Conservation (phyloP, 2,113 vertebrate genomes). For the Oreocharis arfaki region DNA sequence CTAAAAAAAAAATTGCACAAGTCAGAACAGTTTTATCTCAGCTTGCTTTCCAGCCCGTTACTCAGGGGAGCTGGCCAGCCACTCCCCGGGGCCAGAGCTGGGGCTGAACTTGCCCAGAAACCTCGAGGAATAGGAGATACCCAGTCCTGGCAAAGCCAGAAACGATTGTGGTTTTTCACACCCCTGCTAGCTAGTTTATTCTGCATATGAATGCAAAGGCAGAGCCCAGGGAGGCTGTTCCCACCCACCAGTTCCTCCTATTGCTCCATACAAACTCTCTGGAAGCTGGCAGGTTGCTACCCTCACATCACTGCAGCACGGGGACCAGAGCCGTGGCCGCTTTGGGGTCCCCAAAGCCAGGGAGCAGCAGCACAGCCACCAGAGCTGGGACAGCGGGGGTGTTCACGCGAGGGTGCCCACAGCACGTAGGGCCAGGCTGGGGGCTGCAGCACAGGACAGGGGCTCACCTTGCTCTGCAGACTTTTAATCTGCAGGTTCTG, state of each 20-base stretch:
- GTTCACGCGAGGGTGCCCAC: fast-evolving
- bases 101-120: background rate
- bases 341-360: background rate
- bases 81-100: background rate
- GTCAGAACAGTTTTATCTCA: background rate
- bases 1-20: background rate
- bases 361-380: background rate
- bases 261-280: background rate
- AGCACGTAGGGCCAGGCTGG: fast-evolving
- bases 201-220: background rate
- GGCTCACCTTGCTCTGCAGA: constrained; percentile 77
- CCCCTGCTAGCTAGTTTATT: background rate
- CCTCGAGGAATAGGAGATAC: background rate
- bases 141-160: background rate
- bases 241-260: background rate
- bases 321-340: no score
- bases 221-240: background rate
- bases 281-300: background rate
- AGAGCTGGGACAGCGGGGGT: fast-evolving
- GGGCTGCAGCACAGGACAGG: fast-evolving
- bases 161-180: background rate
- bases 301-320: background rate
- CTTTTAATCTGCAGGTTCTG: constrained; percentile 86
- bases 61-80: background rate
- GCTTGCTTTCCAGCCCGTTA: background rate